phyloP scores from a whole-genome alignment of 1,140 invertebrate species.

The Ceratosolen solmsi region DNA sequence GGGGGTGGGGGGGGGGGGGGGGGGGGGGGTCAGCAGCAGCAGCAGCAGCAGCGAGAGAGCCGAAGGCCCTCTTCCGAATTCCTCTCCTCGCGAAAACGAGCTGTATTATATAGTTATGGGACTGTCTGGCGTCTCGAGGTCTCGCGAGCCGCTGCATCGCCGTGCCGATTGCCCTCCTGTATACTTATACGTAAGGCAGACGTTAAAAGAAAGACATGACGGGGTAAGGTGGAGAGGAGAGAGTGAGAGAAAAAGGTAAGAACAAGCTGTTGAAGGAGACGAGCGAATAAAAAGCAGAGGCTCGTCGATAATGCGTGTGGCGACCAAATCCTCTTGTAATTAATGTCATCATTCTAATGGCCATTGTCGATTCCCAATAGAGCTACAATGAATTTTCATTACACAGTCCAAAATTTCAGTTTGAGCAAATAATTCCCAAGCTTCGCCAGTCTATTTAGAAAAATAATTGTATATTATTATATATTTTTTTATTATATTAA shows the following conservation, averaged over 20 bases:
- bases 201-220: neutral
- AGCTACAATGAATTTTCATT: neutral
- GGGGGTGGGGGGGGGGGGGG: too few relatives aligned
- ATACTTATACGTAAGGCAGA: neutral
- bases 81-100: conserved; percentile 18
- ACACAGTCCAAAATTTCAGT: neutral
- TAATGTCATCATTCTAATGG: neutral
- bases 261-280: neutral
- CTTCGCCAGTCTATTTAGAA: neutral
- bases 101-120: neutral
- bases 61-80: conserved; percentile 41
- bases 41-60: too few relatives aligned
- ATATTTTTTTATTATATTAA: neutral
- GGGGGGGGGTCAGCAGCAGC: neutral
- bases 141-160: conserved; percentile 13
- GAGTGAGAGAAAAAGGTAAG: neutral
- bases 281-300: neutral
- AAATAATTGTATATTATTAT: neutral
- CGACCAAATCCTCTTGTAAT: neutral
- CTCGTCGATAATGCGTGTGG: neutral
- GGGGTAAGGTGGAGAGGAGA: neutral
- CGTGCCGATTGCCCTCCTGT: neutral
- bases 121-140: conserved; percentile 48
- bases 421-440: neutral
- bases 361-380: neutral